Evolutionary conservation across 2,888 invertebrate species (phyloP), one percentile per base, ranked within the genome.

Genomic region (Punctoribates punctum): DNA sequence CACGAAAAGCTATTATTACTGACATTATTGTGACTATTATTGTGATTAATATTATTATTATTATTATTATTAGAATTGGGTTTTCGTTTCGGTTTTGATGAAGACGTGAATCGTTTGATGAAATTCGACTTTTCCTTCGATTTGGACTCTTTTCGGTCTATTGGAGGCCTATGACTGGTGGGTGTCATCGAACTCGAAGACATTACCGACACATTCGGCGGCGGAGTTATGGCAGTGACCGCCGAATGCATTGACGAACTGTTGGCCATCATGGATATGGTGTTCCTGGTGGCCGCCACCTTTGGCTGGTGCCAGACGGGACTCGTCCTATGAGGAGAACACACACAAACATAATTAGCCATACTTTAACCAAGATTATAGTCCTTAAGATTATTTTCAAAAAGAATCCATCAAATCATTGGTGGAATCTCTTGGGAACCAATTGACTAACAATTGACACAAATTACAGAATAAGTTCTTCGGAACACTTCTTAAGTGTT

Each of bases 161-260:
- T 23, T 29, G 70, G 70, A 23, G 70, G 70, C 70, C 38, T 70
- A 70, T 70, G 70, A 70, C 42, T 23, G 42, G 20, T 70, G 23
- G 5, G 70, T 70, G 70, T 70, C 27, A 25, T 60, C 17, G 42
- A 42, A 23, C 34, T n/a, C 46, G 70, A 42, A 8, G 70, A 70
- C 70, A 70, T 20, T 15, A 70, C 70, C 42, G 70, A 70, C 6
- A 70, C 70, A 79, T 84, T 84, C 23, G 86, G 84, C 27, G 86
- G 84, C n/a, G 85, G 84, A 27, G 78, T 78, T 25, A 78, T 67
- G 38, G 78, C 76, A 20, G 77, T 25, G n/a, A 73, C 73, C 34
- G 78, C 38, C 34, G 65, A 17, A 17, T 65, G 65, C 65, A 65
- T 29, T 9, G 65, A 65, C 20, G 65, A 29, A 51, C 51, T 60